Evolutionary conservation across 2,113 vertebrate genomes (phyloP).

Genomic region (Leptobrachium leishanense): DNA sequence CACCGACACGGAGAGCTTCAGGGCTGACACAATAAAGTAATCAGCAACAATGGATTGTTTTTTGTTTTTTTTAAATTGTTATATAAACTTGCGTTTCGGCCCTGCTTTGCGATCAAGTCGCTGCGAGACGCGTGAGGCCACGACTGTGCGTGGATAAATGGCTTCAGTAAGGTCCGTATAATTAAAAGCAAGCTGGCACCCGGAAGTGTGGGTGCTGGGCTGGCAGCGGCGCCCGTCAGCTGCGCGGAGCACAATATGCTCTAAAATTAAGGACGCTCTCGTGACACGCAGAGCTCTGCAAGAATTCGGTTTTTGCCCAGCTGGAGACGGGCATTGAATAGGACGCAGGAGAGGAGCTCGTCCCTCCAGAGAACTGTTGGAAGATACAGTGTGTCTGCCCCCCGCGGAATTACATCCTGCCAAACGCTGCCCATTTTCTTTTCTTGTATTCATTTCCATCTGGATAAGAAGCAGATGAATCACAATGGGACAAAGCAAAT

Average conservation of each 20-base stretch:
- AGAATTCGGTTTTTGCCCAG: constrained; percentile 9
- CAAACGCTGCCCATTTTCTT: neutral
- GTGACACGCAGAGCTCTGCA: constrained; percentile 23
- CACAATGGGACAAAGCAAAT: no score
- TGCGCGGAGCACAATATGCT: neutral
- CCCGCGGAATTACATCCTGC: neutral
- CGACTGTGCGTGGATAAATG: neutral
- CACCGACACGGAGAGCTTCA: neutral
- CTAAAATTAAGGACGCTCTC: neutral
- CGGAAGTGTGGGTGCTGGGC: neutral
- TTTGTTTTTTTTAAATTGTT: neutral
- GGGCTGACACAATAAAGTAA: constrained; percentile 5
- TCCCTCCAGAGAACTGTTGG: neutral
- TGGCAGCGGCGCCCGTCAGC: constrained; percentile 11
- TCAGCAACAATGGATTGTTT: neutral
- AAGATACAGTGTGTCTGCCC: neutral
- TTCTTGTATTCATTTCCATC: no score
- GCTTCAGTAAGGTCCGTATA: neutral
- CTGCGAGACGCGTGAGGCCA: neutral
- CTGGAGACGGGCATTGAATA: constrained; percentile 17
- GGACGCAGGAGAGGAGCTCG: constrained; percentile 14
- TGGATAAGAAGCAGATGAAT: no score
- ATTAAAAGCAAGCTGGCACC: constrained; percentile 1
- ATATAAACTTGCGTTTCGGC: neutral
- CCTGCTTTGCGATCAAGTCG: constrained; percentile 18